Evolutionary conservation across 2,888 invertebrate species (phyloP).

Genomic region (Hyposoter dolosus): DNA sequence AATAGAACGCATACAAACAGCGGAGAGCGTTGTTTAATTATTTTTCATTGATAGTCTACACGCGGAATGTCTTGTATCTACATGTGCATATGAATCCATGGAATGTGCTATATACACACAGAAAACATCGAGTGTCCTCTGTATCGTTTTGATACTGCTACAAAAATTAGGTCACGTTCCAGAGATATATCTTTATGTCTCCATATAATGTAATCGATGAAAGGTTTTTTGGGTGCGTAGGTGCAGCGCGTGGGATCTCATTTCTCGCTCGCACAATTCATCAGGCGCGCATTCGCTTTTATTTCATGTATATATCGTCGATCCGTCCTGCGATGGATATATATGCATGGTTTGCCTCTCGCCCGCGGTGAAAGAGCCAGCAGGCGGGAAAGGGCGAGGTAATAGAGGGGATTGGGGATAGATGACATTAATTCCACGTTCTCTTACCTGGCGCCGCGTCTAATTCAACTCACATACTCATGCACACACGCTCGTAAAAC

Average conservation of each 20-base stretch:
- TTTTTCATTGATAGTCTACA: constrained; percentile 40
- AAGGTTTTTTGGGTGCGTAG: constrained; percentile 62
- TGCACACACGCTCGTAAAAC: constrained; percentile 3
- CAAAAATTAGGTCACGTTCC: constrained; percentile 62
- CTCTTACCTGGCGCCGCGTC: constrained; percentile 78
- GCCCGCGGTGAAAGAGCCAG: neutral
- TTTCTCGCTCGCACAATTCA: constrained; percentile 17
- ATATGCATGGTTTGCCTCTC: constrained; percentile 3
- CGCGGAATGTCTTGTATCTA: constrained; percentile 22
- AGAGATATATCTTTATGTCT: constrained; percentile 49
- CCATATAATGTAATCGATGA: constrained; percentile 55
- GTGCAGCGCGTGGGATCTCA: constrained; percentile 47
- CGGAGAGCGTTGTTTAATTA: constrained; percentile 14
- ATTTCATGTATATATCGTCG: constrained; percentile 36
- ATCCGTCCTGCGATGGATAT: constrained; percentile 15
- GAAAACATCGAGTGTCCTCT: neutral
- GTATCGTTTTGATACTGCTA: constrained; percentile 34
- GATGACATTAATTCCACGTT: constrained; percentile 71
- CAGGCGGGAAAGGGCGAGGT: neutral
- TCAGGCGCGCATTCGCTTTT: neutral
- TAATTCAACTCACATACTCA: constrained; percentile 74
- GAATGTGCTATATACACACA: constrained; percentile 58
- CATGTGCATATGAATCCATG: constrained; percentile 13
- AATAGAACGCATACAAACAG: constrained; percentile 1
- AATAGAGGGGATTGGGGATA: neutral